These are phyloP conservation scores for Rousettus leschenaultii DNA, from an alignment of 2,113 vertebrate genomes.

Conservation along the genomic window DNA sequence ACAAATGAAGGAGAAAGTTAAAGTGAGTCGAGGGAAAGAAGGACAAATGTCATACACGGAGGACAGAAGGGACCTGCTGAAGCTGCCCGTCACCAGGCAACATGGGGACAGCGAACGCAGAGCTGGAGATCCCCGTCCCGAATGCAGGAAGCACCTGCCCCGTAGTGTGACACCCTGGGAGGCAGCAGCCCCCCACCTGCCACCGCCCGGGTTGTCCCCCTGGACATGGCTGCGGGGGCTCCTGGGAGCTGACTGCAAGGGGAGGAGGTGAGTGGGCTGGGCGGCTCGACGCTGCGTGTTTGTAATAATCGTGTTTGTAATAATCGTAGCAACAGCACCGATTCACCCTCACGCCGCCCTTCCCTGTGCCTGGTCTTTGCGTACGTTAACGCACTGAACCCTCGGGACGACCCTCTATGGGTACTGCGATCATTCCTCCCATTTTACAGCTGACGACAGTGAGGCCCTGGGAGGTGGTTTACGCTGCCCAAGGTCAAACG, in stretches of 20 bases:
- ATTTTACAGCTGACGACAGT: not conserved
- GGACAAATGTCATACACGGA: rapidly evolving
- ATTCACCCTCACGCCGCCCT: rapidly evolving
- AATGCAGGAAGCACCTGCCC: not conserved
- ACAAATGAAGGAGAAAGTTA: not conserved
- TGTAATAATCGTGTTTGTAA: rapidly evolving
- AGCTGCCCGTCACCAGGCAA: not conserved
- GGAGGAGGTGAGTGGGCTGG: not conserved
- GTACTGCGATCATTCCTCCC: not conserved
- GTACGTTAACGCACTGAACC: rapidly evolving
- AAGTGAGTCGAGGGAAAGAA: not conserved
- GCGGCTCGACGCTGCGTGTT: rapidly evolving
- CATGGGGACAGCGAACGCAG: rapidly evolving
- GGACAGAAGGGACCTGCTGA: not conserved
- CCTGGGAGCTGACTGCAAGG: not conserved
- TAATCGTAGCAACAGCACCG: rapidly evolving
- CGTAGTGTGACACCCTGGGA: not conserved
- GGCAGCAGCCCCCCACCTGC: not conserved
- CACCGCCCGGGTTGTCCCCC: not conserved
- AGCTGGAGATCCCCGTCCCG: not conserved
- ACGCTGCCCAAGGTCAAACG: not conserved
- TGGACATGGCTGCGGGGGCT: rapidly evolving
- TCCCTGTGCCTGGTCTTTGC: not conserved
- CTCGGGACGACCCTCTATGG: not conserved
- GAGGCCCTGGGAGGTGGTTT: not conserved